Evolutionary conservation across 2,888 invertebrate genomes (phyloP), one percentile per base, ranked within the genome.

Genomic region (Gortyna flavago): DNA sequence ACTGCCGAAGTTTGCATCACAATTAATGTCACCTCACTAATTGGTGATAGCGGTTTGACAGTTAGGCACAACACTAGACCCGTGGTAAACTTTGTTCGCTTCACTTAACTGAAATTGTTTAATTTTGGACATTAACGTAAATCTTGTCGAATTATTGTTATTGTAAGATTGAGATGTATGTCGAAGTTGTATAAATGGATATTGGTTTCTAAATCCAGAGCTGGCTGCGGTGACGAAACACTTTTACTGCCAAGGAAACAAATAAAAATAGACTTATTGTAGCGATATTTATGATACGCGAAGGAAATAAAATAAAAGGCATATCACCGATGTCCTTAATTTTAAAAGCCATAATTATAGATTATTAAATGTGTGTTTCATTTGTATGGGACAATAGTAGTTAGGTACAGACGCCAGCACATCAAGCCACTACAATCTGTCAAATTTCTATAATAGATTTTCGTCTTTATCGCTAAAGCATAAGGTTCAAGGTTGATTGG

Each of bases 21-120:
- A 93, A 93, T 95, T 94, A 93, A 93, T 93, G 95, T 95, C 94
- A 94, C 90, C 88, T 91, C 87, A 90, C 93, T 94, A 95, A 95
- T 95, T 94, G 93, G 91, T 92, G 93, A 92, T 90, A 91, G 88
- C 90, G 91, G 92, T 92, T 90, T 90, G 92, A 92, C 91, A 89
- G 90, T 89, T 89, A 81, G 80, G 86, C 87, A 88, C 88, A 89
- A 88, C 75, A 85, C 88, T 88, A 85, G 83, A 65, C 70, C 79
- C 74, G 81, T 73, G 80, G 80, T 77, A 84, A 89, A 88, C 65
- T 89, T 85, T 83, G 78, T 72, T 75, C 21, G 68, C 32, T 81
- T 67, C 57, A 79, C 77, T 78, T 84, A 64, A 69, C 72, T 71
- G 74, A 62, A 76, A 83, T 79, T 81, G 66, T 85, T 76, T 74